phyloP scores from a whole-genome alignment of 2,797 vertebrate species.

The Poeciliopsis turneri region DNA sequence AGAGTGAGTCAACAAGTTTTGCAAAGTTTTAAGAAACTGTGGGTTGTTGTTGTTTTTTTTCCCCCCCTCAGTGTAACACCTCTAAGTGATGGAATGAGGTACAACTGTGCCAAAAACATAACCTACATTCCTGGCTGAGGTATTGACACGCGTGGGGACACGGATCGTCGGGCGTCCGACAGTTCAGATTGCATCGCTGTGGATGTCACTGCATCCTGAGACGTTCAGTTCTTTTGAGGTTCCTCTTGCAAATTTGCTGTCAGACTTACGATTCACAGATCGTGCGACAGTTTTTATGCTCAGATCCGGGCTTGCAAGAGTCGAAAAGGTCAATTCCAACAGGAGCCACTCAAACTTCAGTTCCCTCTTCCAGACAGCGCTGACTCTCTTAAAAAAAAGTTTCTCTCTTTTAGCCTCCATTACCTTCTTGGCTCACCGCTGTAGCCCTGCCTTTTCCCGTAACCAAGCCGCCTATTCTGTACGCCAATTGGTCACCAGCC shows the following conservation, averaged over 20 bases:
- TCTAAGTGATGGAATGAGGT: constrained; percentile 67
- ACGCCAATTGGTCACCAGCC: constrained; percentile 64
- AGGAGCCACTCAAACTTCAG: constrained; percentile 26
- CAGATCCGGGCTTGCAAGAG: background rate
- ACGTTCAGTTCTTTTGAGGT: constrained; percentile 30
- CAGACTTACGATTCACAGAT: constrained; percentile 16
- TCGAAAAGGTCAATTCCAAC: background rate
- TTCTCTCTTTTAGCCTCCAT: constrained; percentile 68
- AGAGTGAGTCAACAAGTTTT: constrained; percentile 24
- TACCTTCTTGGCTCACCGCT: constrained; percentile 59
- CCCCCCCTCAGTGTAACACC: constrained; percentile 33
- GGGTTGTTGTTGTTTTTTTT: constrained; percentile 17
- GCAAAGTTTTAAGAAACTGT: constrained; percentile 25
- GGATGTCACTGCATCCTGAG: constrained; percentile 62
- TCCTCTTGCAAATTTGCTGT: constrained; percentile 38
- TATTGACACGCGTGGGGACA: constrained; percentile 75
- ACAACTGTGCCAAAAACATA: constrained; percentile 71
- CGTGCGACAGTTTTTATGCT: background rate
- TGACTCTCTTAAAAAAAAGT: constrained; percentile 49
- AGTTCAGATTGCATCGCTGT: constrained; percentile 70
- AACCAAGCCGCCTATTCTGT: constrained; percentile 76
- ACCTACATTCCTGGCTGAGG: constrained; percentile 77
- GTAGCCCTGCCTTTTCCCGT: constrained; percentile 83
- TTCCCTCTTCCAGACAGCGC: constrained; percentile 51
- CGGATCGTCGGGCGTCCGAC: constrained; percentile 55